Evolutionary conservation across 2,888 invertebrate genomes (phyloP).

Genomic region (Troides oblongomaculatus): DNA sequence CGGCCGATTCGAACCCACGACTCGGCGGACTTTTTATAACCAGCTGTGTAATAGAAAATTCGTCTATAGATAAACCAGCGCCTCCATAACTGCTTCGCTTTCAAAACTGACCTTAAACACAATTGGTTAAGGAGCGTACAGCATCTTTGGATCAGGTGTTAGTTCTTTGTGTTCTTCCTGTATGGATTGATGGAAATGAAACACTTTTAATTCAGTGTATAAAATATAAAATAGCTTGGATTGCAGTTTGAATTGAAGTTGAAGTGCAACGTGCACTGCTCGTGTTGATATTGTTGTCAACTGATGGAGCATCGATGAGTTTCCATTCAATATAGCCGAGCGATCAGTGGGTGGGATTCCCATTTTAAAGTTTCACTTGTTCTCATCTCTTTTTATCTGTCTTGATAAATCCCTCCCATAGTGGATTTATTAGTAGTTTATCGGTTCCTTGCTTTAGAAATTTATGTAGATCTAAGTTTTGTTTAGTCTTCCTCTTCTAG

Average conservation of each 20-base stretch:
- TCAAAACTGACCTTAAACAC: slow-evolving; percentile 5
- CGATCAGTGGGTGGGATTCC: slow-evolving; percentile 66
- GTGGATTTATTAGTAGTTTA: no score
- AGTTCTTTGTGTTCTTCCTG: not conserved
- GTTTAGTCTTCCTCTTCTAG: no score
- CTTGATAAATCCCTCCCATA: no score
- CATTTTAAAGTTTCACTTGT: not conserved
- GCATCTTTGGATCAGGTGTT: not conserved
- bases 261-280: slow-evolving; percentile 21
- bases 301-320: slow-evolving; percentile 61
- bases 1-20: slow-evolving; percentile 50
- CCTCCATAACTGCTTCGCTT: slow-evolving; percentile 13
- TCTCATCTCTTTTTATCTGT: no score
- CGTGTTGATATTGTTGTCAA: slow-evolving; percentile 44
- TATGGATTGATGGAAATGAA: slow-evolving; percentile 1
- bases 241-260: not conserved
- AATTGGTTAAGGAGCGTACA: not conserved
- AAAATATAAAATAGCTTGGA: slow-evolving; percentile 30
- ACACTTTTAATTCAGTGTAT: not conserved
- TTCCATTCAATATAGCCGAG: slow-evolving; percentile 72
- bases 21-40: slow-evolving; percentile 63
- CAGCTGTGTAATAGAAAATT: slow-evolving; percentile 56
- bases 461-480: no score
- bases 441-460: no score
- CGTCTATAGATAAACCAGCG: slow-evolving; percentile 47